Evolutionary conservation across 2,797 vertebrate genomes (phyloP), one percentile per base, ranked within the genome.

Genomic region (Coranthus polyacanthus): DNA sequence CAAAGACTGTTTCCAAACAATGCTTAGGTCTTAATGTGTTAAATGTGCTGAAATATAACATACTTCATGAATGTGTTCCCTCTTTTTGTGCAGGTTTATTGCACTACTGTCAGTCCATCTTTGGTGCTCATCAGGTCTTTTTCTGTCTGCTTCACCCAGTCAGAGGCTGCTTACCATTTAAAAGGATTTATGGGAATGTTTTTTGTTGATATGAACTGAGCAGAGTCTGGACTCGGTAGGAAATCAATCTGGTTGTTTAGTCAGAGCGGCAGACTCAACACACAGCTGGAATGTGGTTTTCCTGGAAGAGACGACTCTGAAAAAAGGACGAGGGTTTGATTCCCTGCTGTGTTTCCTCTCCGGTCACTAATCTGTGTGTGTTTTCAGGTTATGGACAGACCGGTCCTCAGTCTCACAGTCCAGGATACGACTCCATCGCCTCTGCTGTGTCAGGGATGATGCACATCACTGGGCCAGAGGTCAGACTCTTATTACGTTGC

Each of bases 381-480:
- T 55, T 43, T 47, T 3, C 53, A 95, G 94, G 98, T 5, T 99
- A 97, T 47, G 97, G 98, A 58, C 97, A 98, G 92, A 96, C 94
- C 0, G 98, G 96, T 26, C 97, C 97, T n/a, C 80, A 90, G 71
- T 92, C 92, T 73, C 94, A 94, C 54, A 94, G 92, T 78, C 94
- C 95, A 32, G 97, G 98, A 0, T 98, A 98, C 68, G 97, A 99
- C 87, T 95, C 96, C 17, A 82, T 99, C 54, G 95, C 94, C 42
- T 96, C 95, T 12, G 98, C 96, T 6, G 81, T 95, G 77, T 98
- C 97, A 34, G 97, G 98, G 68, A 95, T 99, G 87, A 96, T 98
- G 95, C 94, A 98, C 84, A 96, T 99, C 86, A 98, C 98, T 2
- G 97, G 97, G 1, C 93, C 96, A 1, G 94, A 99, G 96, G 97